Base-by-base conservation (phyloP, 2,797 vertebrate genomes). In the Cyprinodon diabolis region DNA sequence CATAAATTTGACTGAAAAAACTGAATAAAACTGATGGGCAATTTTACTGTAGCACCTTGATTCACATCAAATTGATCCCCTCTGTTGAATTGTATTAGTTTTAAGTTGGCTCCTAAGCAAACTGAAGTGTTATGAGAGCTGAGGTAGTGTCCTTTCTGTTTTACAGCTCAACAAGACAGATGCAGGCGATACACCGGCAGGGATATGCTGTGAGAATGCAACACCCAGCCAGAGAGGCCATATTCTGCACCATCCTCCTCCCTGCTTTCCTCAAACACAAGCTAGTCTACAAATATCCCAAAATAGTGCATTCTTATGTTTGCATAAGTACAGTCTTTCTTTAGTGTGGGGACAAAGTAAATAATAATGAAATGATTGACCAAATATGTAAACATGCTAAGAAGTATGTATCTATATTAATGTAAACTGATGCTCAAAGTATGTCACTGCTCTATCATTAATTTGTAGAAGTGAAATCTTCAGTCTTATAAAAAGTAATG, bases 141-240 rank as follows among this genome's bases (percentile, higher is more conserved):
- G 86, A 62, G 76, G 57, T 17, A 11, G 57, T 82, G 77, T 90
- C 72, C 75, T 78, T 68, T 91, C 81, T 37, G 69, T 87, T 88
- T 80, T 69, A 86, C 91, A 95, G 94, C 87, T 72, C 92, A 95
- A 91, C 84, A 80, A 49, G 74, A 88, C 19, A 93, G 84, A 83
- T 91, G 91, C 68, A 78, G 83, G 51, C 19, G 11, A 3, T 93
- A 91, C 84, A 78, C 86, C n/a, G 93, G 91, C 77, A 90, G 86
- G 37, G 68, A 86, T n/a, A 83, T 79, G 0, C 77, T 88, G 76
- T 91, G 82, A 93, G 56, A 81, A 85, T 9, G 69, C 70, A 69
- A 71, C 66, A 62, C 83, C 54, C 66, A 65, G 43, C 23, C 0
- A 52, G 54, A 74, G 0, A 35, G 43, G 49, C 30, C 23, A 51